These are phyloP conservation scores for Grus americana DNA, from an alignment of 2,113 vertebrate species.

Conservation along the genomic window DNA sequence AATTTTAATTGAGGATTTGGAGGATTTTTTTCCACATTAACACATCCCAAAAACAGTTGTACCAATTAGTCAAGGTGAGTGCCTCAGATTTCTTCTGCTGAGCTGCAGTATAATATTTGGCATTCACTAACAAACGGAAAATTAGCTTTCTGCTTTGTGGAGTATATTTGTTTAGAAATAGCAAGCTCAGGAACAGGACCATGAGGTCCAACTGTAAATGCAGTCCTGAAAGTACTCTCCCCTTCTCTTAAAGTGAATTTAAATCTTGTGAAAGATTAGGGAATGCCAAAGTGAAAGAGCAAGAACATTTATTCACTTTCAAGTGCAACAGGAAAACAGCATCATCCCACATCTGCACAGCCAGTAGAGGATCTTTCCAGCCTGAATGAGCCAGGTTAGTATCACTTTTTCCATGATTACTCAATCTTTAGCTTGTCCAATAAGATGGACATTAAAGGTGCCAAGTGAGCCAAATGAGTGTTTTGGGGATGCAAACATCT, in stretches of 20 bases:
- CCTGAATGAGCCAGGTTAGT: neutral
- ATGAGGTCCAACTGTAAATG: neutral
- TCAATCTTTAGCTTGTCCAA: neutral
- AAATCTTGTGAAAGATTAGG: neutral
- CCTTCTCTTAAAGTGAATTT: neutral
- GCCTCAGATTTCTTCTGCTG: neutral
- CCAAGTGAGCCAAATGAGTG: neutral
- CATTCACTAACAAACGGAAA: neutral
- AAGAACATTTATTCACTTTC: neutral
- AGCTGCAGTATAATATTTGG: neutral
- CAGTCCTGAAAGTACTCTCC: neutral
- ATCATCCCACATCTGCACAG: neutral
- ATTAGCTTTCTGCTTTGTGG: neutral
- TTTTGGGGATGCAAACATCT: neutral
- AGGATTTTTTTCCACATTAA: neutral
- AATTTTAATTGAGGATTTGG: neutral
- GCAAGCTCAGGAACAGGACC: neutral
- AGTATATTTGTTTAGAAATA: neutral
- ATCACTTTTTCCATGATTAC: neutral
- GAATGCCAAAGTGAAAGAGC: neutral
- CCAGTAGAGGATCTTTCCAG: neutral
- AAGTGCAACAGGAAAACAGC: neutral
- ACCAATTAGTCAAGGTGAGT: conserved; percentile 5
- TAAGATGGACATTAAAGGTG: neutral
- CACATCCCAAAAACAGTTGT: neutral